Conservation (phyloP, 2,797 vertebrate genomes). For the Coranthus polyacanthus region DNA sequence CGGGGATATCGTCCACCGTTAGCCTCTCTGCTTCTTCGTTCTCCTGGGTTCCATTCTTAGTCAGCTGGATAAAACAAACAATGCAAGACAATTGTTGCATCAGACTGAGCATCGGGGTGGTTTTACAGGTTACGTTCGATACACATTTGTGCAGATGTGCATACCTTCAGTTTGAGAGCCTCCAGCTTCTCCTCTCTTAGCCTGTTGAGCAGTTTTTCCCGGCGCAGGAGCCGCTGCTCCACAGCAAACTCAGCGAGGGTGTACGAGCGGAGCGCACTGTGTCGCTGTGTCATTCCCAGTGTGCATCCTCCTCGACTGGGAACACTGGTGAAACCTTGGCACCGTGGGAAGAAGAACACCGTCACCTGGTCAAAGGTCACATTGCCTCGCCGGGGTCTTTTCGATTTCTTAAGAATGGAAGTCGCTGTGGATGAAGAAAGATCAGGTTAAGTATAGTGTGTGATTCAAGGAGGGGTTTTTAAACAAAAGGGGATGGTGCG, state of each 20-base stretch:
- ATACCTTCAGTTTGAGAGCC: slow-evolving; percentile 89
- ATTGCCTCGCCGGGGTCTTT: slow-evolving; percentile 86
- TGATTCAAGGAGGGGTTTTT: neutral
- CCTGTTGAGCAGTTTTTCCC: slow-evolving; percentile 89
- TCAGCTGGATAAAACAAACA: slow-evolving; percentile 83
- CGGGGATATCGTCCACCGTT: slow-evolving; percentile 90
- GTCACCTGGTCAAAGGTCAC: slow-evolving; percentile 94
- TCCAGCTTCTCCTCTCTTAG: slow-evolving; percentile 94
- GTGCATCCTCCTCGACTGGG: slow-evolving; percentile 96
- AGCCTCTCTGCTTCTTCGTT: slow-evolving; percentile 88
- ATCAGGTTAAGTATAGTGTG: neutral
- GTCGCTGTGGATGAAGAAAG: slow-evolving; percentile 82
- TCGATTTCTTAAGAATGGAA: slow-evolving; percentile 94
- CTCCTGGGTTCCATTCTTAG: slow-evolving; percentile 88
- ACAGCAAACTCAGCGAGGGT: slow-evolving; percentile 91
- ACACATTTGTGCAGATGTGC: neutral
- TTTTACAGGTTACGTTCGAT: neutral
- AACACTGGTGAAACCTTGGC: slow-evolving; percentile 98
- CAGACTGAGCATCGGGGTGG: neutral
- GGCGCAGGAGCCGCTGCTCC: slow-evolving; percentile 88
- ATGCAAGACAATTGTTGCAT: neutral
- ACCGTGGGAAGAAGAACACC: slow-evolving; percentile 96
- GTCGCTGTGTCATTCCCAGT: slow-evolving; percentile 93
- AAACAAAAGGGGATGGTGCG: neutral
- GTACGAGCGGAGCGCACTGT: slow-evolving; percentile 88